A percentile compares a stretch with the other conserved stretches of the same genome.
Conservation (phyloP, 1,140 invertebrate genomes). For the Pteromalus puparum region DNA sequence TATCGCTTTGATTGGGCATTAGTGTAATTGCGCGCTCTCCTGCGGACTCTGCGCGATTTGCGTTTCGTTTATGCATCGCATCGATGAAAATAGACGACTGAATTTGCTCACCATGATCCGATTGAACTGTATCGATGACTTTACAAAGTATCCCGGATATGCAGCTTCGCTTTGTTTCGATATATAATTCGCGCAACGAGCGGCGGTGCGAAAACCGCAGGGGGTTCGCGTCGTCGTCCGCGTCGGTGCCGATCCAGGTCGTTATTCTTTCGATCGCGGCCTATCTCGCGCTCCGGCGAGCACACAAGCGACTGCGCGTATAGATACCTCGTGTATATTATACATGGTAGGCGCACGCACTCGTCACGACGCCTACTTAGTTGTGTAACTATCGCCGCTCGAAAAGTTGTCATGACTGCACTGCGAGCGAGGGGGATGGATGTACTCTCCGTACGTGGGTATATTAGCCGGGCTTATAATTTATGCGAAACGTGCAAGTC, state of each 20-base stretch:
- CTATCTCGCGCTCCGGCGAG: not conserved
- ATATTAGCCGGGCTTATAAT: slow-evolving; percentile 21
- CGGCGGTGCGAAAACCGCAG: slow-evolving; percentile 4
- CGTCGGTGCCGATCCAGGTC: slow-evolving; percentile 40
- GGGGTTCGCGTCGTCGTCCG: slow-evolving; percentile 11
- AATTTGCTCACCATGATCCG: too few species aligned
- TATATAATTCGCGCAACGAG: not conserved
- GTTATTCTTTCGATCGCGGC: slow-evolving; percentile 38
- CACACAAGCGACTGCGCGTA: slow-evolving; percentile 1
- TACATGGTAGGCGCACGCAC: not conserved
- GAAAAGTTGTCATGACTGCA: slow-evolving; percentile 16
- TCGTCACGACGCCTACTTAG: not conserved
- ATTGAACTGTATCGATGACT: too few species aligned
- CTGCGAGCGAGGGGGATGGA: not conserved
- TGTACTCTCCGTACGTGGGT: not conserved
- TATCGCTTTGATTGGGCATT: slow-evolving; percentile 37
- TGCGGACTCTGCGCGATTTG: slow-evolving; percentile 20
- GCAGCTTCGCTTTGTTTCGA: not conserved
- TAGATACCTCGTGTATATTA: not conserved
- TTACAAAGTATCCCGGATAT: not conserved
- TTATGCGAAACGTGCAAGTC: slow-evolving; percentile 38
- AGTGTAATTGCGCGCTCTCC: slow-evolving; percentile 18
- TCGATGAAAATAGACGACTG: too few species aligned
- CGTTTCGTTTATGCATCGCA: slow-evolving; percentile 21
- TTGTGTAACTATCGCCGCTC: slow-evolving; percentile 12